Evolutionary conservation across 2,113 vertebrate species (phyloP), one percentile per base, ranked within the genome.

Genomic region (Plectropomus leopardus): DNA sequence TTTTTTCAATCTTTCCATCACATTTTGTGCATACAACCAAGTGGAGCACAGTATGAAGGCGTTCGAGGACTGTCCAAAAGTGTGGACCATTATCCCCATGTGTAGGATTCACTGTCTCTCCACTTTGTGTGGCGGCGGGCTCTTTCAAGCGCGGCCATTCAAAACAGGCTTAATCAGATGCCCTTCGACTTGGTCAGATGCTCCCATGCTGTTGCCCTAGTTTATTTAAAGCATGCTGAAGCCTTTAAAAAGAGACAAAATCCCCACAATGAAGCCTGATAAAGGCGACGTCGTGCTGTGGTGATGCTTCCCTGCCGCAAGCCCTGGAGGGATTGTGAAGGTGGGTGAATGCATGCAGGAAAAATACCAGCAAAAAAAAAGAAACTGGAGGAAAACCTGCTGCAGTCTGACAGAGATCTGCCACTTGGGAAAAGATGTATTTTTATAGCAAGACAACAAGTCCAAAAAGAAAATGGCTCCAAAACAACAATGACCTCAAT

Each of bases 321-420:
- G 45, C 53, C 65, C 74, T 45, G 66, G n/a, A 71, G 78, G 48
- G 66, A 70, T 47, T 55, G 30, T 23, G 57, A 40, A 32, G 50
- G 55, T 28, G 72, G 57, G 17, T 68, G 64, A 75, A 36, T 28
- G 70, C 75, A 75, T 47, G 60, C 74, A 68, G 36, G 82, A 32
- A 66, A 70, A 81, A 84, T 36, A 71, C 19, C 5, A 7, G 66
- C 24, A 60, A 76, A 58, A 58, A 70, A 53, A 66, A 51, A 55
- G 59, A 63, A 74, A n/a, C 59, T 54, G 34, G 16, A 74, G 64
- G 44, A 51, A 51, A 79, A 69, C 54, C 83, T 48, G 72, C 79
- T 66, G 68, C 83, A 76, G 71, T 17, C 78, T 79, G 78, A 88
- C 82, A 82, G 75, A 57, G 50, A 79, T 32, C 51, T 40, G 60